Evolutionary conservation across 2,888 invertebrate genomes (phyloP), one percentile per base, ranked within the genome.

Genomic region (Diarsia mendica): DNA sequence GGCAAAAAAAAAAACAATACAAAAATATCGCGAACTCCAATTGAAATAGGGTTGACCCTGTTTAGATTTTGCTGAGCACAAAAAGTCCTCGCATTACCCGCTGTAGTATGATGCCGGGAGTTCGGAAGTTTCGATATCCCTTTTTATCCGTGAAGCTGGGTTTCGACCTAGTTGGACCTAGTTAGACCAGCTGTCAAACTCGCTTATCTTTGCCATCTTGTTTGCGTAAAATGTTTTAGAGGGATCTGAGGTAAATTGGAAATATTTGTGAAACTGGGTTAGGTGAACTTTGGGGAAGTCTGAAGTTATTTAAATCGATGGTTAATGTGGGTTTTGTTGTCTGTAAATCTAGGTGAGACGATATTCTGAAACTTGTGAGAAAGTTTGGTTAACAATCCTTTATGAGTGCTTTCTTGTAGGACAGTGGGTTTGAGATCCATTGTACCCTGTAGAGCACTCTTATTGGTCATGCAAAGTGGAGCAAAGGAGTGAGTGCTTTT

Each of bases 91-190:
- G 61, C 73, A 85, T 81, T 87, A 85, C 68, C 80, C 77, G 71
- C 61, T 80, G 69, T 78, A 77, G 80, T 77, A 72, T 80, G 69
- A 67, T 80, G 86, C 70, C 72, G 76, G 67, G 78, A 81, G 65
- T 79, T 79, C n/a, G 49, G 48, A 80, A 87, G 71, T 89, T 85
- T 80, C 83, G 65, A 83, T 83, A 84, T 87, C 87, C 80, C 78
- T 90, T 88, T 87, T 86, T 87, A 87, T 89, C 83, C 85, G 71
- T 69, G 78, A 72, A 85, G 83, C 84, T 68, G 85, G 78, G 81
- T 82, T 81, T 83, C 86, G 87, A 87, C 89, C 88, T 85, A 88
- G 85, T 88, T 85, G 71, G 82, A 78, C 79, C 73, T 86, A 86
- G 85, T 88, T 83, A 82, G 78, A 75, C 83, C 79, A 71, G 79